Percentiles rank a stretch among this genome's conserved stretches.
Evolutionary conservation across 1,140 invertebrate species (phyloP).

Genomic region (Aphidius gifuensis): DNA sequence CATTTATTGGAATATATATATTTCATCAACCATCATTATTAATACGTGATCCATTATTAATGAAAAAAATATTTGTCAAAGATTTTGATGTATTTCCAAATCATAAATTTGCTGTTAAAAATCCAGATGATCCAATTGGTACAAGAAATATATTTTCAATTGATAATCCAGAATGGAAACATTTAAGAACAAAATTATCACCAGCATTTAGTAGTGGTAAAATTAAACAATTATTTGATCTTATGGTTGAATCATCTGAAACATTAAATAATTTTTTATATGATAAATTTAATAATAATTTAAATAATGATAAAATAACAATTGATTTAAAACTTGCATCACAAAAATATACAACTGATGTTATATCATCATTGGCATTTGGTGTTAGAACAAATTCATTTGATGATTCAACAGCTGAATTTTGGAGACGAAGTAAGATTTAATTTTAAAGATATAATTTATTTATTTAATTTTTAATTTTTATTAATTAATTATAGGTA

Average conservation of each 20-base stretch:
- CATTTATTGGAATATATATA: constrained; percentile 40
- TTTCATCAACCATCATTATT: constrained; percentile 41
- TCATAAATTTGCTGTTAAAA: constrained; percentile 39
- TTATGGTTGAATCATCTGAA: constrained; percentile 48
- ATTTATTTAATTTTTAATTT: neutral
- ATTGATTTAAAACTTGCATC: constrained; percentile 50
- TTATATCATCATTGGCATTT: constrained; percentile 57
- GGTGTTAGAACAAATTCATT: constrained; percentile 52
- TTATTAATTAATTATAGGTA: neutral
- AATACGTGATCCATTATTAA: constrained; percentile 35
- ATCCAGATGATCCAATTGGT: constrained; percentile 39
- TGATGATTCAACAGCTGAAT: constrained; percentile 48
- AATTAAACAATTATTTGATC: constrained; percentile 52
- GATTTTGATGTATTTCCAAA: constrained; percentile 57
- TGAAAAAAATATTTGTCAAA: constrained; percentile 51
- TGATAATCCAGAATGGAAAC: constrained; percentile 45
- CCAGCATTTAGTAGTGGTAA: constrained; percentile 51
- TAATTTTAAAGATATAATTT: neutral
- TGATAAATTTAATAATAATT: constrained; percentile 15
- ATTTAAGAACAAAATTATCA: constrained; percentile 52
- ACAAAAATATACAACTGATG: constrained; percentile 56
- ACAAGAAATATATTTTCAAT: constrained; percentile 43
- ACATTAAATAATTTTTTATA: constrained; percentile 39
- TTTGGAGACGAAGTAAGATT: constrained; percentile 38
- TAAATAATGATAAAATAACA: constrained; percentile 19